These are phyloP conservation scores for Lobophora halterata DNA, from an alignment of 2,888 invertebrate genomes.

Conservation along the genomic window DNA sequence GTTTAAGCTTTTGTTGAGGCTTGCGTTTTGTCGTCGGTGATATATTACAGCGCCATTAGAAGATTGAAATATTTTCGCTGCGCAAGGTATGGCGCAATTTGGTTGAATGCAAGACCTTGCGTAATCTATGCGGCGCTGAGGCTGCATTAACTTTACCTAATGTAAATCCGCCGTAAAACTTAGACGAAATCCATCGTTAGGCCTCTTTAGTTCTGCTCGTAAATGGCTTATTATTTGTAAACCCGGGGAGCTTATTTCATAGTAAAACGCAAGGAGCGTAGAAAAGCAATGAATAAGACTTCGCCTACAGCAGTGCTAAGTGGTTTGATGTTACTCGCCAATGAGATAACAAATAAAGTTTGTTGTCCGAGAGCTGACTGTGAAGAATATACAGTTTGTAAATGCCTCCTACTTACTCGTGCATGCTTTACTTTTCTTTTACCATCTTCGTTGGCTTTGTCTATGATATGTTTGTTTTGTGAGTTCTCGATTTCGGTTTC, in stretches of 20 bases:
- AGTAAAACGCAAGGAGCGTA: slow-evolving; percentile 22
- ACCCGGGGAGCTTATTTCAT: slow-evolving; percentile 27
- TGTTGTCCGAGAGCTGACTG: slow-evolving; percentile 1
- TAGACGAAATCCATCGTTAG: slow-evolving; percentile 29
- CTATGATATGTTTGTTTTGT: slow-evolving; percentile 1
- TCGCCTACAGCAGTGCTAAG: slow-evolving; percentile 19
- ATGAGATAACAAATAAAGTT: slow-evolving; percentile 24
- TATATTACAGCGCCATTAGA: slow-evolving; percentile 1
- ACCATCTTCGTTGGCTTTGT: too few relatives aligned
- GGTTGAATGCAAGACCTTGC: slow-evolving; percentile 15
- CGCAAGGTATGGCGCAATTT: slow-evolving; percentile 10
- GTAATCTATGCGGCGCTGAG: slow-evolving; percentile 15
- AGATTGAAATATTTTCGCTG: slow-evolving; percentile 8
- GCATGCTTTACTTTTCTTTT: too few relatives aligned
- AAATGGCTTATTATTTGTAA: slow-evolving; percentile 30
- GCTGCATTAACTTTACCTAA: slow-evolving; percentile 27
- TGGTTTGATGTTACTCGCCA: slow-evolving; percentile 19
- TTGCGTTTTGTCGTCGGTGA: slow-evolving; percentile 1
- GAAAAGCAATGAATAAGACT: slow-evolving; percentile 19
- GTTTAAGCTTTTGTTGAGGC: slow-evolving; percentile 4
- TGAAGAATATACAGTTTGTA: slow-evolving; percentile 4
- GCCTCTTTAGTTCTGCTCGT: slow-evolving; percentile 19
- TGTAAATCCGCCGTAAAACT: slow-evolving; percentile 33
- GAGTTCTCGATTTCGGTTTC: slow-evolving; percentile 2
- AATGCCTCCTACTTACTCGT: too few relatives aligned